Conservation (phyloP, 2,797 vertebrate species). For the Loriculus beryllinus region DNA sequence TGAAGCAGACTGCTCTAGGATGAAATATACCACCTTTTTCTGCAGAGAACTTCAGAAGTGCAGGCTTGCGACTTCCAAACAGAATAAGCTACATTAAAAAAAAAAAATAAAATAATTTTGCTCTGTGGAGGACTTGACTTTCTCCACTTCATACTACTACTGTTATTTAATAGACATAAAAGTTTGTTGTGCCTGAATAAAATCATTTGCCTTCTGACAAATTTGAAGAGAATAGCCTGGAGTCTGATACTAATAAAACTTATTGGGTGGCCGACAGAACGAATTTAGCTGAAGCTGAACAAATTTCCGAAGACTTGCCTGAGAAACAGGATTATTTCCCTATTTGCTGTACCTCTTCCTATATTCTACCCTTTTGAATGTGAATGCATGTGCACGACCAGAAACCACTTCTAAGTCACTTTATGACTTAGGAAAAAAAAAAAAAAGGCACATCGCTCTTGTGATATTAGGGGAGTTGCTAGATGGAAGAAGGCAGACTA, state of each 20-base stretch:
- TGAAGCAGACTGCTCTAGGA: not conserved
- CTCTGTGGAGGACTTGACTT: not conserved
- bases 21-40: not conserved
- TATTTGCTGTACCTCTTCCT: slow-evolving; percentile 21
- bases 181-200: not conserved
- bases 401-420: slow-evolving; percentile 2
- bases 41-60: not conserved
- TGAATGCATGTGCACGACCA: not conserved
- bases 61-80: not conserved
- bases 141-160: slow-evolving; percentile 4
- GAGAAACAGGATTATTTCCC: not conserved
- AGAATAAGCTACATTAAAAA: not conserved
- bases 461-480: not conserved
- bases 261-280: slow-evolving; percentile 21
- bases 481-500: not conserved
- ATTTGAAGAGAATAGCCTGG: slow-evolving; percentile 39
- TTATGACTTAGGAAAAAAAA: not conserved
- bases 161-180: not conserved
- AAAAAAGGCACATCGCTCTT: not conserved
- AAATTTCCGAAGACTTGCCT: not conserved
- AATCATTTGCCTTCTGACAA: slow-evolving; percentile 12
- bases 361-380: not conserved
- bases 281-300: slow-evolving; percentile 24
- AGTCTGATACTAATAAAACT: slow-evolving; percentile 59
- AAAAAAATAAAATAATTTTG: not conserved